Percentiles rank a stretch among this genome's conserved stretches.
Evolutionary conservation across 2,797 vertebrate species (phyloP).

Genomic region (Eospalax fontanierii): DNA sequence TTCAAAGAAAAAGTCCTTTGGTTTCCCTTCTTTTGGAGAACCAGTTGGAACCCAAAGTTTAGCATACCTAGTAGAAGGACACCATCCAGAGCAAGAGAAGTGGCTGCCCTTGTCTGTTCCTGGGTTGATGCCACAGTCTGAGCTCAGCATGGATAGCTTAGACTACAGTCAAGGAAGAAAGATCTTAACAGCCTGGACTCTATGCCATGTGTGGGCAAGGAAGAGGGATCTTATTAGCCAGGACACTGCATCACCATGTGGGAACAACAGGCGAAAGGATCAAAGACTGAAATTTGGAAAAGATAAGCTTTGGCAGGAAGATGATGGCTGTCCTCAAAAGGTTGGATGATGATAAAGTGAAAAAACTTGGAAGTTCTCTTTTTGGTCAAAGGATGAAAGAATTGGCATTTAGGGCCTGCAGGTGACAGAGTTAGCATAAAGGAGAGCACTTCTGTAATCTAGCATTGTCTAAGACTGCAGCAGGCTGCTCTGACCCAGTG

Average conservation of each 20-base stretch:
- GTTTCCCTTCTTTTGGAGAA: conserved; percentile 43
- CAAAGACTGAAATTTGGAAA: background rate
- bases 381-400: conserved; percentile 29
- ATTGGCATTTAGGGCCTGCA: background rate
- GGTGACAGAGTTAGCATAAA: background rate
- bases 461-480: background rate
- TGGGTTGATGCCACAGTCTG: background rate
- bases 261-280: background rate
- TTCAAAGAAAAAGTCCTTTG: conserved; percentile 7
- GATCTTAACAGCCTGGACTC: background rate
- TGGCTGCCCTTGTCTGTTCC: background rate
- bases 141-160: fast-evolving
- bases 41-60: background rate
- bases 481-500: background rate
- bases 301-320: background rate
- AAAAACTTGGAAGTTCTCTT: conserved; percentile 18
- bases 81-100: background rate
- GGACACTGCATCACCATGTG: background rate
- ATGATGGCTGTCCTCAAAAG: background rate
- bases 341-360: background rate
- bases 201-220: background rate
- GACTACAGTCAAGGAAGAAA: background rate
- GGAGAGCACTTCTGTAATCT: background rate
- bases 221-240: background rate
- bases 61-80: background rate